Evolutionary conservation across 2,113 vertebrate species (phyloP).

Genomic region (Tupaia chinensis): DNA sequence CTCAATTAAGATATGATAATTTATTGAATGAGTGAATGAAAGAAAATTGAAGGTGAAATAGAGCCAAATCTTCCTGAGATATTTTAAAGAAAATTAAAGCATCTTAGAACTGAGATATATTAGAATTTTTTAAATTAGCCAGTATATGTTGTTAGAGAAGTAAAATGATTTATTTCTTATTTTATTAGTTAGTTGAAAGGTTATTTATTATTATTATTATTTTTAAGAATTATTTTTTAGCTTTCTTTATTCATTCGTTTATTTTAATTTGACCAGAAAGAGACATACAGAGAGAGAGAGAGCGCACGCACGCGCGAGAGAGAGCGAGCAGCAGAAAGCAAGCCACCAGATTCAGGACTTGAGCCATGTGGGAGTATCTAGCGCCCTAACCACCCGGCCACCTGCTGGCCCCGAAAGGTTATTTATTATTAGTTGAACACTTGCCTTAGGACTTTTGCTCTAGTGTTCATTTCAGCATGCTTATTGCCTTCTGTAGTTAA

Average conservation of each 20-base stretch:
- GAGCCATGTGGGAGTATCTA: too few relatives aligned
- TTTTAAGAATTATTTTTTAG: too few relatives aligned
- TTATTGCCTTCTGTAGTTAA: background rate
- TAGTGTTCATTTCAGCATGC: background rate
- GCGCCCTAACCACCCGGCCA: too few relatives aligned
- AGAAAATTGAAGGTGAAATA: slow-evolving; percentile 29
- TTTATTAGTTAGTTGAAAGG: background rate
- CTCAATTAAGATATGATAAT: slow-evolving; percentile 29
- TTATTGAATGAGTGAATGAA: slow-evolving; percentile 22
- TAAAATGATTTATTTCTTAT: slow-evolving; percentile 49
- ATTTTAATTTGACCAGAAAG: too few relatives aligned
- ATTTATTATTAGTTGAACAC: background rate
- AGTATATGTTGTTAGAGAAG: background rate
- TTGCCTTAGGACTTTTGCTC: background rate
- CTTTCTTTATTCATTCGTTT: too few relatives aligned
- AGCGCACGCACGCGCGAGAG: too few relatives aligned
- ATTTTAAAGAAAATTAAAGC: slow-evolving; percentile 46
- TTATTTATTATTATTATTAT: background rate
- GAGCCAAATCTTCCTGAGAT: background rate
- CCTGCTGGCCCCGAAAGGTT: too few relatives aligned
- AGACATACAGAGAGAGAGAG: too few relatives aligned
- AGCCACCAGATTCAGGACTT: too few relatives aligned
- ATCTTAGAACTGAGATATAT: background rate
- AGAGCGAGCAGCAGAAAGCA: too few relatives aligned
- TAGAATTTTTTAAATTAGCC: slow-evolving; percentile 1